Evolutionary conservation across 1,140 invertebrate genomes (phyloP), one percentile per base, ranked within the genome.

Genomic region (Meloidogyne chitwoodi): DNA sequence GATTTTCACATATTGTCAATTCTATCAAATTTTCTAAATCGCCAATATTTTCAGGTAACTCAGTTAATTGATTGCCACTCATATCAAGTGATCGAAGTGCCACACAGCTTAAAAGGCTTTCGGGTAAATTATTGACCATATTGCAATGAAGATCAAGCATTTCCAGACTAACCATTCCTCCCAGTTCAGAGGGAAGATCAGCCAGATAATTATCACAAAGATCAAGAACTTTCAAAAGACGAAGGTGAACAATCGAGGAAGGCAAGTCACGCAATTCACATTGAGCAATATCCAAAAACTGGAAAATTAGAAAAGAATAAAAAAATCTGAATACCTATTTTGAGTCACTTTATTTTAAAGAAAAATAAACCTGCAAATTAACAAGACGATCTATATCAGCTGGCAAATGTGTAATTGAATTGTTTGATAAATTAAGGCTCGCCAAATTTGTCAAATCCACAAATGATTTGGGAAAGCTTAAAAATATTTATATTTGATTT

Each of bases 91-190:
- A 86, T 29, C 80, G 71, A 8, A 86, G 73, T n/a, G 68, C 31
- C 19, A 69, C 34, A 68, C 99, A 88, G 77, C 93, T 91, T 16
- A 95, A 95, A 67, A 99, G 93, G 90, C 98, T 93, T 88, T 91
- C 81, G 44, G 96, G 97, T 82, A 99, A 90, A 83, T 92, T 92
- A 85, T 92, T 92, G 70, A 99, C 89, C 87, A 95, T 76, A 89
- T 99, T 99, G 88, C 94, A 93, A 89, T 98, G 96, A 72, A 99
- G 88, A 94, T 95, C 98, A 63, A 99, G 90, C 89, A 98, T 96
- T 88, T 96, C 93, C 26, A 99, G 89, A 22, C 92, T 92, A 71
- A 93, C 93, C 79, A 99, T 90, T 85, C 93, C 92, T 66, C 95
- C 95, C 88, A 99, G 94, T 85, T 94, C 92, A 68, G 92, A 90